Base-by-base conservation (phyloP, 1,140 invertebrate genomes). In the Caerostris extrusa region DNA sequence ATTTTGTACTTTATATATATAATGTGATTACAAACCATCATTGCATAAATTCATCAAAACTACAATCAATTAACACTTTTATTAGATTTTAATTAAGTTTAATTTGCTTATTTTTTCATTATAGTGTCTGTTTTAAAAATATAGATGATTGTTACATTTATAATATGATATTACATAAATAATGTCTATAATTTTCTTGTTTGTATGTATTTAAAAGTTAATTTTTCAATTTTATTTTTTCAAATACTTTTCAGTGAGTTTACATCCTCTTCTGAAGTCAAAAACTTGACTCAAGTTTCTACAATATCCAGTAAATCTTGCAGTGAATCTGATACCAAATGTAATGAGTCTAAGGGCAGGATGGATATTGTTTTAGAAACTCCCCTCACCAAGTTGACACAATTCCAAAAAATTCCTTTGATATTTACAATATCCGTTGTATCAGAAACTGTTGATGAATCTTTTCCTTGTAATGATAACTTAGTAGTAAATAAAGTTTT, bases 381-480 rank as follows among this genome's bases (percentile, higher is more conserved):
- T 34, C 5, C 19, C 5, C 19, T n/a, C 7, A n/a, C 64, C 7
- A 64, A n/a, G 7, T 17, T 8, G n/a, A 61, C n/a, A 10, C 57
- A 12, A 7, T 71, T 77, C 7, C 53, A 10, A 83, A 64, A 91
- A 58, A 34, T 6, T 7, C 57, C 10, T 86, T 67, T 93, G 92
- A 88, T 69, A n/a, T 88, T n/a, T 53, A 77, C 17, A 56, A 88
- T 93, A 50, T 81, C 92, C 81, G 86, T 88, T 17, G 56, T 88
- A n/a, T 50, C 82, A 82, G 83, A 7, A 19, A 14, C 64, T 67
- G 7, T 14, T 57, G 69, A 83, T 19, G 69, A 57, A 60, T 19
- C 4, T 50, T 93, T 88, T 61, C 92, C 83, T 55, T 88, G 92
- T 50, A 93, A 93, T 93, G 4, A 93, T 6, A 64, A 88, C 53